Percentiles rank a stretch among this genome's conserved stretches.
These are phyloP conservation scores for Sinonovacula constricta DNA, from an alignment of 1,140 invertebrate species.

Conservation along the genomic window DNA sequence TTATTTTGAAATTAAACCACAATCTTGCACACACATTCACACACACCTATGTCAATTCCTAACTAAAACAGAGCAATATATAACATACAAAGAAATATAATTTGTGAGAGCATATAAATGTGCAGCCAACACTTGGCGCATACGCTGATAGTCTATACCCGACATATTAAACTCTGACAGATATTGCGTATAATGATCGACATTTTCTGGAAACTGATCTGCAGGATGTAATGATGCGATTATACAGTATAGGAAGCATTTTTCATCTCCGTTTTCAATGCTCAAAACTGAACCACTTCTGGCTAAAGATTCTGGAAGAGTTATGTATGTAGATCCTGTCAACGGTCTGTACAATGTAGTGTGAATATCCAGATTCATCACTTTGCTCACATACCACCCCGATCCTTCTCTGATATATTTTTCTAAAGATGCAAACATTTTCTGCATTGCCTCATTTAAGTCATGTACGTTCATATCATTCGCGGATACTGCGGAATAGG, in stretches of 20 bases:
- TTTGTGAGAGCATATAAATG: no score
- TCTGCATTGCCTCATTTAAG: neutral
- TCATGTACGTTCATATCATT: neutral
- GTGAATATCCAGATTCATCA: neutral
- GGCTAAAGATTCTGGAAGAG: neutral
- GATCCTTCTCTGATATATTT: neutral
- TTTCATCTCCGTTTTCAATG: neutral
- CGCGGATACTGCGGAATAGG: neutral
- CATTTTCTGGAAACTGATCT: neutral
- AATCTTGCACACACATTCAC: no score
- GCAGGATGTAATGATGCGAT: neutral
- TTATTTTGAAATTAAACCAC: no score
- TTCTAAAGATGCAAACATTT: neutral
- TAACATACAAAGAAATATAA: no score
- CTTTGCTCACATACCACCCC: neutral
- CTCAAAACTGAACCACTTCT: neutral
- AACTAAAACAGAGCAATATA: no score
- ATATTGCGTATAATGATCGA: neutral
- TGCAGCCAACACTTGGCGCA: no score
- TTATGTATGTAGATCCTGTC: neutral
- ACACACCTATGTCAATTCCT: no score
- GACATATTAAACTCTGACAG: constrained; percentile 21
- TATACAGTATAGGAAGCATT: neutral
- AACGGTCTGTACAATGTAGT: neutral
- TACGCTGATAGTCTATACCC: constrained; percentile 4